Percentiles rank a stretch among this genome's conserved stretches.
phyloP scores from a whole-genome alignment of 2,113 vertebrate species.

The Castor canadensis region DNA sequence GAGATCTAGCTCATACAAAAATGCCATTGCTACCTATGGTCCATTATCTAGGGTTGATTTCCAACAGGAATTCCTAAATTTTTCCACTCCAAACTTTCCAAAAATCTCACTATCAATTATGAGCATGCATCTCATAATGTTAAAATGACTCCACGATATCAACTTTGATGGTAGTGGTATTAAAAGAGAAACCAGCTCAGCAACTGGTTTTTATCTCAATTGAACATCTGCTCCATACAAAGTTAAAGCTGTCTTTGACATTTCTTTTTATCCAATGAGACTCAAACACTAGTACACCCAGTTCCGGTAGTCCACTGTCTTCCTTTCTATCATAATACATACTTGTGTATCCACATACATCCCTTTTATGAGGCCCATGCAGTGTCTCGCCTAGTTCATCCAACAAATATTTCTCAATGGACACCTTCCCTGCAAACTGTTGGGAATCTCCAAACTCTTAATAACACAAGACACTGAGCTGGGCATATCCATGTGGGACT shows the following conservation, averaged over 20 bases:
- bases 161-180: neutral
- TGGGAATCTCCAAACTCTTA: constrained; percentile 17
- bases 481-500: neutral
- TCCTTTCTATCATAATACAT: neutral
- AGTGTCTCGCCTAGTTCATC: neutral
- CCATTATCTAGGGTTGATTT: neutral
- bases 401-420: constrained; percentile 32
- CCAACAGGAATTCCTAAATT: neutral
- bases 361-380: neutral
- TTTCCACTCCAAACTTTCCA: neutral
- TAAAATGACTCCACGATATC: neutral
- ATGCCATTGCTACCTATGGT: neutral
- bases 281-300: neutral
- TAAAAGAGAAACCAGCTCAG: constrained; percentile 3
- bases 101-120: constrained; percentile 1
- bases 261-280: neutral
- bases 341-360: neutral
- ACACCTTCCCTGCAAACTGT: neutral
- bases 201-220: neutral
- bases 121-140: neutral
- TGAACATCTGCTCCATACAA: neutral
- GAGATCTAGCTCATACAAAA: neutral
- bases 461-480: neutral
- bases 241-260: neutral
- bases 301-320: neutral